phyloP scores from a whole-genome alignment of 2,888 invertebrate genomes.

The Hipparchia semele region DNA sequence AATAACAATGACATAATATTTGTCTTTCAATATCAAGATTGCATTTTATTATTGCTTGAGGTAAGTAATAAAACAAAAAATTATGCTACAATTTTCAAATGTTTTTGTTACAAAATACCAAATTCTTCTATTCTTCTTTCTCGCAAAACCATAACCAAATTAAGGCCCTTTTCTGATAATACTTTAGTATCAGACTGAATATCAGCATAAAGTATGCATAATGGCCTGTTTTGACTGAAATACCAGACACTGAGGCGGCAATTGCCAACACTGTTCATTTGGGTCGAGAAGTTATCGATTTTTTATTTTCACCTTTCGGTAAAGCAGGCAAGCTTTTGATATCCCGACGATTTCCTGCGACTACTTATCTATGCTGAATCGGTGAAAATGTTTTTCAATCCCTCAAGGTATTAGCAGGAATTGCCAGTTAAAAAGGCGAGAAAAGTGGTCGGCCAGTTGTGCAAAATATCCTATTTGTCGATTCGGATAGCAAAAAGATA shows the following conservation, averaged over 20 bases:
- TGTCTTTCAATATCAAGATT: too few relatives aligned
- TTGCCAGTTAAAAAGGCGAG: not conserved
- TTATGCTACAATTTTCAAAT: too few relatives aligned
- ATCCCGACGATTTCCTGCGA: slow-evolving; percentile 4
- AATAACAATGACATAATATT: too few relatives aligned
- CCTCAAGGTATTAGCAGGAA: not conserved
- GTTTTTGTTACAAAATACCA: not conserved
- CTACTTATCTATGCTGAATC: not conserved
- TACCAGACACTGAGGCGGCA: slow-evolving; percentile 44
- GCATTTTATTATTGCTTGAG: too few relatives aligned
- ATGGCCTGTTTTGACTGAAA: slow-evolving; percentile 43
- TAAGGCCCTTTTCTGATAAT: slow-evolving; percentile 16
- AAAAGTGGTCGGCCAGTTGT: not conserved
- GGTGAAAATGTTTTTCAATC: slow-evolving; percentile 2
- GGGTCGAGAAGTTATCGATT: slow-evolving; percentile 43
- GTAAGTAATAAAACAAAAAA: too few relatives aligned
- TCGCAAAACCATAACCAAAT: slow-evolving; percentile 3
- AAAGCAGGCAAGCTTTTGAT: slow-evolving; percentile 27
- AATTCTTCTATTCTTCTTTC: not conserved
- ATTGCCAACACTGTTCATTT: slow-evolving; percentile 39
- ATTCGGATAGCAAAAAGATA: not conserved
- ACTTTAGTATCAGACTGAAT: slow-evolving; percentile 38
- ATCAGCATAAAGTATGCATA: slow-evolving; percentile 40
- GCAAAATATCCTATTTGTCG: not conserved
- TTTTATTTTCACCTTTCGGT: slow-evolving; percentile 33